These are phyloP conservation scores for Chaetodon trifascialis DNA, from an alignment of 2,113 vertebrate species.

Conservation along the genomic window DNA sequence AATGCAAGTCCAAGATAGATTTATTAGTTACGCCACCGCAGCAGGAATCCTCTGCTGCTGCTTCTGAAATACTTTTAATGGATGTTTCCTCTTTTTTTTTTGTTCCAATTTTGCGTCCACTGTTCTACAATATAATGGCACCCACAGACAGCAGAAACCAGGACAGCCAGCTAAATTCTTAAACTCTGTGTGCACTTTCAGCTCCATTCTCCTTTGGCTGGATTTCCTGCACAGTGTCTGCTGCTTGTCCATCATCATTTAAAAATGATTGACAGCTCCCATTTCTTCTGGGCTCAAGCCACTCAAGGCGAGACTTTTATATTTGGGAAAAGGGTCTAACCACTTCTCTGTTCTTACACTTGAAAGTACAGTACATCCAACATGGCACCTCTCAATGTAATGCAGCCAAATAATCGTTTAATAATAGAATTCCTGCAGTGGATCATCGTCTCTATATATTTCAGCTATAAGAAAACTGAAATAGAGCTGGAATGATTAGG, in stretches of 20 bases:
- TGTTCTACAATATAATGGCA: conserved; percentile 17
- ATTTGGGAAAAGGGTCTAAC: conserved; percentile 16
- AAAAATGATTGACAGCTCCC: conserved; percentile 37
- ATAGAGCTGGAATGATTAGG: neutral
- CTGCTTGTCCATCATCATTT: conserved; percentile 46
- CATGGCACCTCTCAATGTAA: neutral
- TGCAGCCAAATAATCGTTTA: conserved; percentile 21
- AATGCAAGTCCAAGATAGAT: conserved; percentile 19
- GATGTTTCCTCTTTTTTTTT: neutral
- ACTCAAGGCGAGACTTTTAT: conserved; percentile 30
- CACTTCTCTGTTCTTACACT: neutral
- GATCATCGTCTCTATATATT: neutral
- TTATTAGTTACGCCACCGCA: conserved; percentile 39
- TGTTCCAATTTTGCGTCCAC: neutral
- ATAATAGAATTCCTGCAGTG: neutral
- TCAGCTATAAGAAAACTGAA: neutral
- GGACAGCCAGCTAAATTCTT: conserved; percentile 13
- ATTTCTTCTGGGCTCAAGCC: conserved; percentile 13
- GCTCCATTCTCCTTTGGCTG: conserved; percentile 18
- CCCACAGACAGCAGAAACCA: neutral
- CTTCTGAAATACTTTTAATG: conserved; percentile 41
- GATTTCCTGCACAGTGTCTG: conserved; percentile 4
- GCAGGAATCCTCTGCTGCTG: conserved; percentile 10
- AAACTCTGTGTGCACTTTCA: conserved; percentile 5
- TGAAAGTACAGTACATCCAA: conserved; percentile 5